A percentile compares a stretch with the other conserved stretches of the same genome.
phyloP scores from a whole-genome alignment of 2,797 vertebrate genomes.

The Liparis tanakae region DNA sequence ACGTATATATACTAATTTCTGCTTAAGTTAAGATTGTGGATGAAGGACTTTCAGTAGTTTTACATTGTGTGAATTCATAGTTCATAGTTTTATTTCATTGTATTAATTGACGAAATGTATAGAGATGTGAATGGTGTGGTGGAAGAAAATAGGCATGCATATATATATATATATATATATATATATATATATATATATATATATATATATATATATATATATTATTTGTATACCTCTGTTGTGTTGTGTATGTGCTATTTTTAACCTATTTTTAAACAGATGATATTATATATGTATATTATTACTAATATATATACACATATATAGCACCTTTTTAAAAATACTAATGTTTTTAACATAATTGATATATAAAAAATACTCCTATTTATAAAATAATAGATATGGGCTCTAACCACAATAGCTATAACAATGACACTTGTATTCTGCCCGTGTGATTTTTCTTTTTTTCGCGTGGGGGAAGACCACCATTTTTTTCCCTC shows the following conservation, averaged over 20 bases:
- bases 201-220: background rate
- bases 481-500: too few species aligned
- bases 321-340: too few species aligned
- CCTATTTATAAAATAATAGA: too few species aligned
- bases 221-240: too few species aligned
- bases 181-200: too few species aligned
- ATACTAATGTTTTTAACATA: too few species aligned
- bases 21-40: background rate
- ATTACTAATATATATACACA: too few species aligned
- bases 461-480: too few species aligned
- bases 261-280: too few species aligned
- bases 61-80: background rate
- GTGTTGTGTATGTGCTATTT: too few species aligned
- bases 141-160: background rate
- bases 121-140: background rate
- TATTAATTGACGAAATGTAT: background rate
- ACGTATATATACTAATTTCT: background rate
- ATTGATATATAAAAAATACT: too few species aligned
- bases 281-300: too few species aligned
- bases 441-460: background rate
- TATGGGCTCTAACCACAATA: background rate
- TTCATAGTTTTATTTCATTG: background rate
- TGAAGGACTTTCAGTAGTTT: background rate
- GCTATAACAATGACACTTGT: slow-evolving; percentile 12
- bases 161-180: background rate